Percentiles rank a stretch among this genome's conserved stretches.
These are phyloP conservation scores for Xestia ashworthii DNA, from an alignment of 2,888 invertebrate genomes.

Conservation along the genomic window DNA sequence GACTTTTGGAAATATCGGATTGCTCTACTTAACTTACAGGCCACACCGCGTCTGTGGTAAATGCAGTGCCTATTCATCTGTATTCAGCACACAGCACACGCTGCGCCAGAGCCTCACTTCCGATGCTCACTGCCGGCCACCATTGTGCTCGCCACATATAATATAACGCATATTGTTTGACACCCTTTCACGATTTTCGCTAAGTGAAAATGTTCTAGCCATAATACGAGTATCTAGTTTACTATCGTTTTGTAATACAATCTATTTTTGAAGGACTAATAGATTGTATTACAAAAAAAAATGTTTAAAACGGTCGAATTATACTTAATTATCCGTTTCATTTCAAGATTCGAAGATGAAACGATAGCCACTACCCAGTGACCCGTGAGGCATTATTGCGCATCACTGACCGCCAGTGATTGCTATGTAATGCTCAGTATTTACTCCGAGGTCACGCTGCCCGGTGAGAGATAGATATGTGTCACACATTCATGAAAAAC, in stretches of 20 bases:
- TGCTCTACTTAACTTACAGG: background rate
- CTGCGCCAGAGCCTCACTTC: conserved; percentile 25
- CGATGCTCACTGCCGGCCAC: conserved; percentile 43
- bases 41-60: background rate
- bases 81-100: background rate
- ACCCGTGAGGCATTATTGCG: background rate
- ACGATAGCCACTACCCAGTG: conserved; percentile 27
- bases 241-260: background rate
- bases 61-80: background rate
- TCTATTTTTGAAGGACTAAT: no score
- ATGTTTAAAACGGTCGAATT: background rate
- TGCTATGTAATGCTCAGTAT: background rate
- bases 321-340: background rate
- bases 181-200: conserved; percentile 56
- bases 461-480: background rate
- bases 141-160: conserved; percentile 44
- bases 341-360: background rate
- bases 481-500: background rate
- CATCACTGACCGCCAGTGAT: conserved; percentile 4
- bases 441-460: background rate
- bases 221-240: background rate
- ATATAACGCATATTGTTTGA: conserved; percentile 61
- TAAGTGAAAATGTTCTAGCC: conserved; percentile 54
- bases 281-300: no score
- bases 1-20: no score